Percentiles rank a stretch among this genome's conserved stretches.
These are phyloP conservation scores for Vanessa cardui DNA, from an alignment of 2,888 invertebrate genomes.

Conservation along the genomic window DNA sequence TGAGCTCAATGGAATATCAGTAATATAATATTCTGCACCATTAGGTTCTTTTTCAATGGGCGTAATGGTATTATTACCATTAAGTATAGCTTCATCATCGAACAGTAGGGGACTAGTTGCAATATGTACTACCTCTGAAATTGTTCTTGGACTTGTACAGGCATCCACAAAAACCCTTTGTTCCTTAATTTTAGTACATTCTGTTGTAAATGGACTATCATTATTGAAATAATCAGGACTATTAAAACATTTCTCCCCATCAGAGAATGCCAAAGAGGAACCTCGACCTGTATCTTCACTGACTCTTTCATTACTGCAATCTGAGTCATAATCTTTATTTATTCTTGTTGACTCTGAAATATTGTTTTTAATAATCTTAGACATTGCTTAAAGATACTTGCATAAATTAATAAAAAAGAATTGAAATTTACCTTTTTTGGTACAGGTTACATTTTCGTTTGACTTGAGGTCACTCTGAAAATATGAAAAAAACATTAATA, in stretches of 20 bases:
- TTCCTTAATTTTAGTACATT: constrained; percentile 33
- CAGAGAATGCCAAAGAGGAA: constrained; percentile 68
- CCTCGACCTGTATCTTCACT: constrained; percentile 73
- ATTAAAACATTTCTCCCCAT: constrained; percentile 61
- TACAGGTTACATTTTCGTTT: constrained; percentile 8
- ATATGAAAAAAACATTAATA: not conserved
- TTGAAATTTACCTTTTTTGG: constrained; percentile 34
- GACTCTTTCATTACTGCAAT: constrained; percentile 51
- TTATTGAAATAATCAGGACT: constrained; percentile 62
- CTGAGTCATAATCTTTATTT: constrained; percentile 37
- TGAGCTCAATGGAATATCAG: constrained; percentile 47
- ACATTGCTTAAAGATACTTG: not conserved
- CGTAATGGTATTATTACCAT: constrained; percentile 14
- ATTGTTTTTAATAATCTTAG: not conserved
- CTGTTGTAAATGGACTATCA: constrained; percentile 42
- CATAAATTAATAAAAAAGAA: not conserved
- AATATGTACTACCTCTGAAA: constrained; percentile 28
- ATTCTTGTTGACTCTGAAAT: constrained; percentile 23
- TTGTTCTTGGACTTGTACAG: constrained; percentile 43
- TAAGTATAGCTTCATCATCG: constrained; percentile 30
- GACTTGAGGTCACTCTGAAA: constrained; percentile 32
- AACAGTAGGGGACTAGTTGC: constrained; percentile 45
- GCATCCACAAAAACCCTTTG: constrained; percentile 33
- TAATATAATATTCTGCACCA: constrained; percentile 28
- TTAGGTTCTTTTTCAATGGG: constrained; percentile 2